Percentiles rank a stretch among this genome's conserved stretches.
Evolutionary conservation across 37 sponge, comb jelly and placozoan species (phyloP).

Genomic region (Axinella damicornis): DNA sequence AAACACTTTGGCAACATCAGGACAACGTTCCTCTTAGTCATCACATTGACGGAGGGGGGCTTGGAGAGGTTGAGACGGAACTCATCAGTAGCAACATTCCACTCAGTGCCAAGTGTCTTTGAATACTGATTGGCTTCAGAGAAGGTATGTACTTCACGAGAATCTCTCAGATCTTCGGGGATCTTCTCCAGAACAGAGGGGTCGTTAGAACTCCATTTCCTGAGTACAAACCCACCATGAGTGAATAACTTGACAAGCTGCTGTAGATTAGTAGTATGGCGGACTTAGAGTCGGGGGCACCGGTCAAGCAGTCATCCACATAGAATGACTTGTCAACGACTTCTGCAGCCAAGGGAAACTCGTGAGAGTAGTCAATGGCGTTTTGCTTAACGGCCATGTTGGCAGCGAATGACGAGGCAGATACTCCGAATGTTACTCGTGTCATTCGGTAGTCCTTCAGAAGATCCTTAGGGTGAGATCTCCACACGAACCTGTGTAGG

Average conservation of each 20-base stretch:
- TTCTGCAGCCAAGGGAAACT: constrained; percentile 42
- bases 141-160: constrained; percentile 24
- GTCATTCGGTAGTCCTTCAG: constrained; percentile 55
- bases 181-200: constrained; percentile 37
- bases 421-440: constrained; percentile 40
- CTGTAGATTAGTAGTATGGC: constrained; percentile 18
- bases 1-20: constrained; percentile 41
- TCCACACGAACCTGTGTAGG: constrained; percentile 48
- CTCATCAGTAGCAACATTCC: constrained; percentile 23
- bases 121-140: constrained; percentile 6
- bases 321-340: constrained; percentile 36
- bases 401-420: constrained; percentile 47
- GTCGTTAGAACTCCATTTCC: constrained; percentile 45
- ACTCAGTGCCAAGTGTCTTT: constrained; percentile 39
- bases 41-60: background rate
- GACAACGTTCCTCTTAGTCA: constrained; percentile 21
- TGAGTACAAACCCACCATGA: constrained; percentile 42
- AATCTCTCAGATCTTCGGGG: constrained; percentile 37
- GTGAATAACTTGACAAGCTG: constrained; percentile 32
- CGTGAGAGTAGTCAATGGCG: constrained; percentile 32
- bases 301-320: constrained; percentile 46
- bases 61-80: constrained; percentile 27
- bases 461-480: constrained; percentile 1
- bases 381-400: constrained; percentile 54
- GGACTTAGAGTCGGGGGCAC: constrained; percentile 35